Conservation (phyloP, 2,113 vertebrate genomes). For the Peromyscus maniculatus region DNA sequence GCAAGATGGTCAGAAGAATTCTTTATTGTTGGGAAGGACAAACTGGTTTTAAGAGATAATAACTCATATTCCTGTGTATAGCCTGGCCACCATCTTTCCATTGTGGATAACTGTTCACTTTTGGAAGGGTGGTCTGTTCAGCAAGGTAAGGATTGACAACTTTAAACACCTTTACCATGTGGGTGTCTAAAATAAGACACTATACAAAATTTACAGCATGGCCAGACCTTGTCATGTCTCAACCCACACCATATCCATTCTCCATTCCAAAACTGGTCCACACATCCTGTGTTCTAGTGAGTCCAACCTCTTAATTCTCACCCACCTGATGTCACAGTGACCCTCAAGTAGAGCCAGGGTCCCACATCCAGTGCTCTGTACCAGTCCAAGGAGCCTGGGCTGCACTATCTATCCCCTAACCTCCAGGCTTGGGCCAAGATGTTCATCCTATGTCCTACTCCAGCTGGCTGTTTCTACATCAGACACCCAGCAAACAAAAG, state of each 20-base stretch:
- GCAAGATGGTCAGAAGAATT: neutral
- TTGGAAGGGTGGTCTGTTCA: too few species aligned
- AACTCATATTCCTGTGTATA: neutral
- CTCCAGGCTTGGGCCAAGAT: neutral
- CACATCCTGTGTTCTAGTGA: neutral
- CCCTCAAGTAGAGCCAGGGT: neutral
- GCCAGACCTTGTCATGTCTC: neutral
- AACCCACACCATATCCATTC: neutral
- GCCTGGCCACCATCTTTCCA: neutral
- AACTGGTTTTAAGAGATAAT: neutral
- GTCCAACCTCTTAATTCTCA: neutral
- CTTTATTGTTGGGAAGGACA: neutral
- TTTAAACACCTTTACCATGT: neutral
- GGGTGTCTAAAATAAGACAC: neutral
- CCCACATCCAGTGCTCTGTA: neutral
- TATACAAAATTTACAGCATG: neutral
- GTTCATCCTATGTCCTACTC: neutral
- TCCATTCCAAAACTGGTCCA: neutral
- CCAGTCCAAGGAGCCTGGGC: neutral
- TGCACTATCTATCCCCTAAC: neutral
- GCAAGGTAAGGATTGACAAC: neutral
- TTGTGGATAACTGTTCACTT: neutral
- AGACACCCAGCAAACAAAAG: neutral
- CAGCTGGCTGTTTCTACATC: neutral
- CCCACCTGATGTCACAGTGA: neutral